phyloP scores from a whole-genome alignment of 2,888 invertebrate species.

The Parnassius smintheus region DNA sequence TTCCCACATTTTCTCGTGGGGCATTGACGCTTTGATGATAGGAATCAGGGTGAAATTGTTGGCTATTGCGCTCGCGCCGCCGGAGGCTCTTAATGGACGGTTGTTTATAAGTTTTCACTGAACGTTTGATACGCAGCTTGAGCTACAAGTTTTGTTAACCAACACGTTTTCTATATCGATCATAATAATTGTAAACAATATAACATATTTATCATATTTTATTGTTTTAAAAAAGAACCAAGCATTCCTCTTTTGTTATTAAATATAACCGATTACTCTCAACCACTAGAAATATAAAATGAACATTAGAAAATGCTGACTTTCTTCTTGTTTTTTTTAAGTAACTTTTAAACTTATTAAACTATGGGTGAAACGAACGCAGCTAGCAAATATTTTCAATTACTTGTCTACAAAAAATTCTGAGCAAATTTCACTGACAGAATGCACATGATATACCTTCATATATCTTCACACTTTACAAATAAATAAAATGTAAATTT shows the following conservation, averaged over 20 bases:
- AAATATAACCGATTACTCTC: not conserved
- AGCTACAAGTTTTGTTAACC: slow-evolving; percentile 28
- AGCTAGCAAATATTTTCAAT: too few relatives aligned
- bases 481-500: too few relatives aligned
- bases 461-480: too few relatives aligned
- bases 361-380: too few relatives aligned
- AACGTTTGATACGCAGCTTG: slow-evolving; percentile 66
- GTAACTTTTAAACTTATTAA: too few relatives aligned
- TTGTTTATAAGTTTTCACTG: slow-evolving; percentile 78
- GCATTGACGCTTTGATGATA: slow-evolving; percentile 66
- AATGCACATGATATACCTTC: too few relatives aligned
- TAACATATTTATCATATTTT: too few relatives aligned
- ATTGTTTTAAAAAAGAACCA: not conserved
- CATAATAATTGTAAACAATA: not conserved
- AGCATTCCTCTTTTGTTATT: not conserved
- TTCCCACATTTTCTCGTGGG: slow-evolving; percentile 77
- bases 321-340: too few relatives aligned
- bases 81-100: slow-evolving; percentile 69
- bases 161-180: slow-evolving; percentile 23
- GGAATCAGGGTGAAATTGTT: slow-evolving; percentile 77
- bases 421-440: too few relatives aligned
- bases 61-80: slow-evolving; percentile 56
- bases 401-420: too few relatives aligned
- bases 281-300: not conserved
- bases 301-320: too few relatives aligned